These are phyloP conservation scores for Eclectus roratus DNA, from an alignment of 2,113 vertebrate species.

Conservation along the genomic window DNA sequence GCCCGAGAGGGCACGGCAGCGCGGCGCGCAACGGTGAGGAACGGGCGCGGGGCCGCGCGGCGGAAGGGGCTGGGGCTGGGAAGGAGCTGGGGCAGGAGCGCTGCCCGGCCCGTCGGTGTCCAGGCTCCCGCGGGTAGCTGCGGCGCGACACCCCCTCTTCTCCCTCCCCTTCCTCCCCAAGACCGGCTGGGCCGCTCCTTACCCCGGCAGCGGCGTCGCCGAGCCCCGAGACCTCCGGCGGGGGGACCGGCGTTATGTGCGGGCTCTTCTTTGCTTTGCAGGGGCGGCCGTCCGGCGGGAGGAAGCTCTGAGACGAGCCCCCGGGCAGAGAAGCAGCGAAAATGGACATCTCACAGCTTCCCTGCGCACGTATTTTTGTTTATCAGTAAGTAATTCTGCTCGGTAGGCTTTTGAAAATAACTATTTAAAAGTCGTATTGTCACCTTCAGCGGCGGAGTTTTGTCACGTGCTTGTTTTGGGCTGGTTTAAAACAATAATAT, in stretches of 20 bases:
- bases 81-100: background rate
- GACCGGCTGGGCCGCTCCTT: background rate
- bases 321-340: background rate
- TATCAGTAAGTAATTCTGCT: slow-evolving; percentile 53
- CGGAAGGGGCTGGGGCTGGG: background rate
- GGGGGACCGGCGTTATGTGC: background rate
- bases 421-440: slow-evolving; percentile 12
- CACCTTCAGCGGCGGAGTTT: background rate
- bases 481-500: background rate
- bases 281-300: slow-evolving; percentile 6
- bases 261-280: background rate
- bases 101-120: background rate
- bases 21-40: background rate
- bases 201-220: background rate
- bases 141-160: background rate
- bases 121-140: background rate
- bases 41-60: background rate
- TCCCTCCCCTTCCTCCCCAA: background rate
- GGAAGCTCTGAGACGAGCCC: background rate
- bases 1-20: background rate
- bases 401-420: background rate
- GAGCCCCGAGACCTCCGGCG: background rate
- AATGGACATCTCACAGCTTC: slow-evolving; percentile 46
- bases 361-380: background rate
- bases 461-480: background rate